Base-by-base conservation (phyloP, 2,797 vertebrate genomes). In the Pangasius larnaudii region DNA sequence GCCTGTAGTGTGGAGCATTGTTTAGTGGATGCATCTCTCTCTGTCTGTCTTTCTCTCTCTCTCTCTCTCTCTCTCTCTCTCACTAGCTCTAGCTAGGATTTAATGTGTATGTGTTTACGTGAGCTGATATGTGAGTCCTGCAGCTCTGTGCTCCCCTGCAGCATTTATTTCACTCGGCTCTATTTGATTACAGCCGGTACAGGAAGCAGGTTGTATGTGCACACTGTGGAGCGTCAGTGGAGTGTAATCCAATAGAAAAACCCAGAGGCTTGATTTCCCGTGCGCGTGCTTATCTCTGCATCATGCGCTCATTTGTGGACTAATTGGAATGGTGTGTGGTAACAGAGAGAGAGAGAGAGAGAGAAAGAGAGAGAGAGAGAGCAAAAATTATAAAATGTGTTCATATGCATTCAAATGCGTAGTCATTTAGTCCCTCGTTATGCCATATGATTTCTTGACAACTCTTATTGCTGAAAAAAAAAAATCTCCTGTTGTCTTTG, bases 101-200 rank as follows among this genome's bases (percentile, higher is more conserved):
- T 42, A 42, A 39, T 71, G 56, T 90, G 49, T 80, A 30, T 86
- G 72, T 86, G 33, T 42, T 75, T 86, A 53, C 85, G n/a, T 88
- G 89, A 84, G 85, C 83, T 74, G 67, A 71, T 85, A 85, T 59
- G 67, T 85, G 56, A 85, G 88, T 90, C 59, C 87, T 88, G 61
- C 85, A 87, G 72, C 78, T 85, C 49, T 90, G 53, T 63, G 84
- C 79, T 88, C 65, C 88, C 49, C 77, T 88, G 51, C 84, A 63
- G 67, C 84, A 56, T 86, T 86, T 51, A 49, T 51, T 77, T 78
- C n/a, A 59, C 67, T 72, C 22, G 30, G 14, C 59, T 86, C 72
- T 61, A 24, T 90, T 87, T 87, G 86, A 89, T 89, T 79, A 59
- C 13, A 59, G 36, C 69, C 65, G 42, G 36, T 27, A 85, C 51